Evolutionary conservation across 2,113 vertebrate species (phyloP).

Genomic region (Boulengeromyrus knoepffleri): DNA sequence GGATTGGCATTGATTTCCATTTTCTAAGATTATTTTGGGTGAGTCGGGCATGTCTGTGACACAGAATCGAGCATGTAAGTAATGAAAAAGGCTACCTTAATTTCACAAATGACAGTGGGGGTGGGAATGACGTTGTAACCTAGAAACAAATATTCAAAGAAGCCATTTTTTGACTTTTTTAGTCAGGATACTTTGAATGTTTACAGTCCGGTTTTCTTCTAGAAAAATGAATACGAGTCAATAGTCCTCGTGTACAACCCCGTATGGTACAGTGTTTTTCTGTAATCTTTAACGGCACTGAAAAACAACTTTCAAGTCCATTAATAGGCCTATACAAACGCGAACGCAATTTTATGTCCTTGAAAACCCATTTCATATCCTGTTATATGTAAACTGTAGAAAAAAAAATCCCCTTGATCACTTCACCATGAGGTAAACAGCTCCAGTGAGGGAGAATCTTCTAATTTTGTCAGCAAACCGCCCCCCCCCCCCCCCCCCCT

Average conservation of each 20-base stretch:
- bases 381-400: neutral
- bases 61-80: neutral
- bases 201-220: neutral
- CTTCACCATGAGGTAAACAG: neutral
- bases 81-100: constrained; percentile 55
- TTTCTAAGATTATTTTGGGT: neutral
- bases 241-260: neutral
- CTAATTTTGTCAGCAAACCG: neutral
- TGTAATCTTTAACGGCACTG: neutral
- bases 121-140: constrained; percentile 77
- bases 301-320: neutral
- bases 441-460: neutral
- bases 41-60: neutral
- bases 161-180: constrained; percentile 31
- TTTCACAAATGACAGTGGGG: constrained; percentile 73
- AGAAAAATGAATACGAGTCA: neutral
- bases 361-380: neutral
- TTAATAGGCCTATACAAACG: neutral
- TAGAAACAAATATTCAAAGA: constrained; percentile 49
- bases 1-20: neutral
- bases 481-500: neutral
- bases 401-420: neutral
- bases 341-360: neutral
- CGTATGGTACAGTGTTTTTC: neutral
- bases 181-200: neutral